These are phyloP conservation scores for Rhynchonema sp. DNA, from an alignment of 2,888 invertebrate genomes.

Conservation along the genomic window DNA sequence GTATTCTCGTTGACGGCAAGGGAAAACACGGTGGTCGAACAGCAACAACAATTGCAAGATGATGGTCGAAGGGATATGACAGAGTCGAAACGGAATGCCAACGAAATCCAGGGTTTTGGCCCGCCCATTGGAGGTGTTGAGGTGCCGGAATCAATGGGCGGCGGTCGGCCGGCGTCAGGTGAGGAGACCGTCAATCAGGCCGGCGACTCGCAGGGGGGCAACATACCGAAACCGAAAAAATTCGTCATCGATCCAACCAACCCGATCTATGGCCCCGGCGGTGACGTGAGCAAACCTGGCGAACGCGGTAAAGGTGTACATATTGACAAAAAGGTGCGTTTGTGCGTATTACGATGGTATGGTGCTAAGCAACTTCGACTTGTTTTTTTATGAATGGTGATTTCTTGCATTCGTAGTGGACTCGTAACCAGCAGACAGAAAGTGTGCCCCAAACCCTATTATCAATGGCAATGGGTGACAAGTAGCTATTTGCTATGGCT, in stretches of 20 bases:
- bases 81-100: not conserved
- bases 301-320: conserved; percentile 24
- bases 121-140: conserved; percentile 4
- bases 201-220: conserved; percentile 6
- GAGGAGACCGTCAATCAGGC: not conserved
- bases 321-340: conserved; percentile 21
- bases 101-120: conserved; percentile 7
- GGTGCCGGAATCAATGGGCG: not conserved
- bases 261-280: conserved; percentile 24
- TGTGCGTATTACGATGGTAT: not conserved
- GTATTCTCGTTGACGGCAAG: conserved; percentile 11
- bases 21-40: not conserved
- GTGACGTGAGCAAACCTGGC: conserved; percentile 21
- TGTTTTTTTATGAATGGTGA: too few species aligned
- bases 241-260: conserved; percentile 17
- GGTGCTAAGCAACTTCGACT: too few species aligned
- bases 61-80: not conserved
- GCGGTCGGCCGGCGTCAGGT: not conserved
- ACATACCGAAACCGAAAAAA: conserved; percentile 20
- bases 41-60: not conserved
- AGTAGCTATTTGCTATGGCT: too few species aligned
- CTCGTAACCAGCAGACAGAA: too few species aligned
- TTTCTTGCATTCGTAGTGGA: too few species aligned
- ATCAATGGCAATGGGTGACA: too few species aligned
- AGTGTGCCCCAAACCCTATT: too few species aligned